phyloP scores from a whole-genome alignment of 2,113 vertebrate genomes.

The Dendropsophus ebraccatus region DNA sequence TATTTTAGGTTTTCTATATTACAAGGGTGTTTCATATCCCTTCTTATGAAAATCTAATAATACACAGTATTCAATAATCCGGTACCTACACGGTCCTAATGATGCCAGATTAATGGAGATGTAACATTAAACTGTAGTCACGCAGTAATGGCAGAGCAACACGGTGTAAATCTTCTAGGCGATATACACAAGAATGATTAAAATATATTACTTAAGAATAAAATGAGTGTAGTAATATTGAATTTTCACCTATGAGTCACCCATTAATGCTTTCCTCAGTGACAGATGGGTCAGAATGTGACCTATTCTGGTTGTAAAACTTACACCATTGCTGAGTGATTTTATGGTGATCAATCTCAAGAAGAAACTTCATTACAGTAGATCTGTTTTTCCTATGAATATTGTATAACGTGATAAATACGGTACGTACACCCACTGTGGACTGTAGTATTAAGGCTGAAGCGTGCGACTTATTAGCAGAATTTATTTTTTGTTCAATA shows the following conservation, averaged over 20 bases:
- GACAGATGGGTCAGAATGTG: slow-evolving; percentile 24
- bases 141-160: neutral
- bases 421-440: neutral
- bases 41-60: neutral
- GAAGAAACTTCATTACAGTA: slow-evolving; percentile 7
- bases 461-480: neutral
- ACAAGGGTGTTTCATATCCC: neutral
- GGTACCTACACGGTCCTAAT: neutral
- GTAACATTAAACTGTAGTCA: neutral
- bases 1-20: neutral
- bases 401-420: neutral
- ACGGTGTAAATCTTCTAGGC: slow-evolving; percentile 1
- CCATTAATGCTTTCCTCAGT: slow-evolving; percentile 23
- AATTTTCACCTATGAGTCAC: slow-evolving; percentile 26
- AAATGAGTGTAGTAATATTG: slow-evolving; percentile 15
- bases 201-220: slow-evolving; percentile 18
- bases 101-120: slow-evolving; percentile 6
- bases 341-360: slow-evolving; percentile 32
- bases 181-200: neutral
- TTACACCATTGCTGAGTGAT: slow-evolving; percentile 17
- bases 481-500: too few relatives aligned
- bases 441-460: neutral
- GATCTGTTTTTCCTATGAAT: neutral
- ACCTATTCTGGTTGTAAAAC: slow-evolving; percentile 17
- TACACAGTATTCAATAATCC: neutral